phyloP scores from a whole-genome alignment of 2,797 vertebrate species.

The Rhinoraja longicauda region DNA sequence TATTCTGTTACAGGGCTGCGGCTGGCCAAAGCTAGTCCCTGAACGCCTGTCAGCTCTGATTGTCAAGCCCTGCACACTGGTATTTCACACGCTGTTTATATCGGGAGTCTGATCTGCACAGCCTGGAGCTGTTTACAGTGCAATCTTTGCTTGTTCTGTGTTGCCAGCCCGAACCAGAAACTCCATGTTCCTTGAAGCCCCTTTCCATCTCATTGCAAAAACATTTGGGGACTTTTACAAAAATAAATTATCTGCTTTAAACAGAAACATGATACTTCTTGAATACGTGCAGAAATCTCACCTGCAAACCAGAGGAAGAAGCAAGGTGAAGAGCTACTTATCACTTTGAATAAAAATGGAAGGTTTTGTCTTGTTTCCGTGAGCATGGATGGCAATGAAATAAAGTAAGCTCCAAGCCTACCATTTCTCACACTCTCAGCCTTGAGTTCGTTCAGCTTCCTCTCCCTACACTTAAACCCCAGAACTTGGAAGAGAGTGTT shows the following conservation, averaged over 20 bases:
- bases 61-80: background rate
- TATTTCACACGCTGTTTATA: conserved; percentile 8
- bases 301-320: background rate
- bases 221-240: background rate
- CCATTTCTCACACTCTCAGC: background rate
- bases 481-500: background rate
- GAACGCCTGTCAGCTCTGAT: conserved; percentile 16
- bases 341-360: background rate
- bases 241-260: background rate
- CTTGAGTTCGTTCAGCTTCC: background rate
- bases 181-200: background rate
- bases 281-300: background rate
- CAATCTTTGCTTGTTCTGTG: background rate
- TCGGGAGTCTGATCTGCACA: conserved; percentile 18
- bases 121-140: conserved; percentile 13
- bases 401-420: no score
- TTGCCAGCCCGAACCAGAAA: background rate
- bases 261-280: background rate
- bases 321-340: background rate
- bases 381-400: background rate
- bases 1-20: conserved; percentile 14
- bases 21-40: background rate
- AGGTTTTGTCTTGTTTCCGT: background rate
- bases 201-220: background rate
- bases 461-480: background rate